phyloP scores from a whole-genome alignment of 2,888 invertebrate species.

The Mechanitis messenoides region DNA sequence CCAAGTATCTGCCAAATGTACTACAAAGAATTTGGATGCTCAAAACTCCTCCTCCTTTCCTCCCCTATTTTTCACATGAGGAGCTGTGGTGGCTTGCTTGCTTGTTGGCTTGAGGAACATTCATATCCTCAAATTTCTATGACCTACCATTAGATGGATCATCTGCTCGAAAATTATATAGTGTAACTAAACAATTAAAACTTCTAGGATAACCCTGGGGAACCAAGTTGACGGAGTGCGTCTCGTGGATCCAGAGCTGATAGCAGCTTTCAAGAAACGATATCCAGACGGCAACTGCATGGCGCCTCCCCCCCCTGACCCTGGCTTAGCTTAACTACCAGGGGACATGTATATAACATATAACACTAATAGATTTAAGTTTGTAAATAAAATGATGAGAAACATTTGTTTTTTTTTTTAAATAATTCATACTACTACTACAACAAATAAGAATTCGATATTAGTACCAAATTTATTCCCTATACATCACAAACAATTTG shows the following conservation, averaged over 20 bases:
- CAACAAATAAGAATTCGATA: neutral
- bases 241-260: conserved; percentile 93
- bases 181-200: neutral
- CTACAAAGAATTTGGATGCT: too few species aligned
- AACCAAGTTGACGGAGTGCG: conserved; percentile 98
- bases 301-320: conserved; percentile 82
- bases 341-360: neutral
- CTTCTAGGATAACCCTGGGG: conserved; percentile 88
- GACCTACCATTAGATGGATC: too few species aligned
- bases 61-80: too few species aligned
- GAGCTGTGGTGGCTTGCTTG: too few species aligned
- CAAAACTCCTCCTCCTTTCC: too few species aligned
- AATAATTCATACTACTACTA: neutral
- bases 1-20: too few species aligned
- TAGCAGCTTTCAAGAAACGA: conserved; percentile 90
- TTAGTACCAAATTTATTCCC: conserved; percentile 1
- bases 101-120: too few species aligned
- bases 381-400: too few species aligned
- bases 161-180: too few species aligned
- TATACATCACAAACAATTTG: conserved; percentile 12
- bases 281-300: conserved; percentile 92
- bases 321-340: conserved; percentile 44
- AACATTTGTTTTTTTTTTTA: too few species aligned
- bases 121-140: too few species aligned
- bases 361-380: too few species aligned